These are phyloP conservation scores for Sciurus carolinensis DNA, from an alignment of 2,797 vertebrate genomes.

Conservation along the genomic window DNA sequence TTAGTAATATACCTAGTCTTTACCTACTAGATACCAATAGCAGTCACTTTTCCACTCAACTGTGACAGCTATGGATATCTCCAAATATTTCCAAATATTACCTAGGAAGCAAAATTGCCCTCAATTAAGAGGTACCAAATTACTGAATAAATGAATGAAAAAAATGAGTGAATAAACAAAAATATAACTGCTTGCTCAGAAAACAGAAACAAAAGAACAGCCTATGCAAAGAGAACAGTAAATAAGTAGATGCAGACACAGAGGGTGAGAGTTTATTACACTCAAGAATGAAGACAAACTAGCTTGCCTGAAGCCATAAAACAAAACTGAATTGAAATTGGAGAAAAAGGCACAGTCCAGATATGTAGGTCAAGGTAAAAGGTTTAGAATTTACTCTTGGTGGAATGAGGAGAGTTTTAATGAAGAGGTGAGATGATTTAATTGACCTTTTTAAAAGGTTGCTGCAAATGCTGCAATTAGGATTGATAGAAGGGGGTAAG, in stretches of 20 bases:
- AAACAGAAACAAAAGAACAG: constrained; percentile 29
- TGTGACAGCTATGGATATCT: background rate
- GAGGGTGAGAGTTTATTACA: constrained; percentile 8
- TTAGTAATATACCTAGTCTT: background rate
- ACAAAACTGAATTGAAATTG: constrained; percentile 52
- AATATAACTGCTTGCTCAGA: background rate
- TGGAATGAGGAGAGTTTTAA: constrained; percentile 74
- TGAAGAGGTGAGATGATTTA: constrained; percentile 76
- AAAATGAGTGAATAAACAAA: background rate
- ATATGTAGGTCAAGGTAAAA: constrained; percentile 59
- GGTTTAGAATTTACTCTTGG: constrained; percentile 61
- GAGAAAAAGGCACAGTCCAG: background rate
- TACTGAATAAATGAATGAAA: constrained; percentile 20
- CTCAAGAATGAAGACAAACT: constrained; percentile 21
- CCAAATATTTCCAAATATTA: background rate
- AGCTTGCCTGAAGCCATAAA: constrained; percentile 33
- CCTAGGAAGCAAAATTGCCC: background rate
- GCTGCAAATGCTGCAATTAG: constrained; percentile 56
- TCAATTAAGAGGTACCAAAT: background rate
- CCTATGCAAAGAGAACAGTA: background rate
- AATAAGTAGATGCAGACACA: background rate
- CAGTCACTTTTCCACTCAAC: background rate
- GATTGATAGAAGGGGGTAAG: background rate
- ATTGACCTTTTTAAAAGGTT: constrained; percentile 80
- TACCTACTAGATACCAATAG: background rate